These are phyloP conservation scores for Campylorhamphus procurvoides DNA, from an alignment of 2,113 vertebrate genomes.

Conservation along the genomic window DNA sequence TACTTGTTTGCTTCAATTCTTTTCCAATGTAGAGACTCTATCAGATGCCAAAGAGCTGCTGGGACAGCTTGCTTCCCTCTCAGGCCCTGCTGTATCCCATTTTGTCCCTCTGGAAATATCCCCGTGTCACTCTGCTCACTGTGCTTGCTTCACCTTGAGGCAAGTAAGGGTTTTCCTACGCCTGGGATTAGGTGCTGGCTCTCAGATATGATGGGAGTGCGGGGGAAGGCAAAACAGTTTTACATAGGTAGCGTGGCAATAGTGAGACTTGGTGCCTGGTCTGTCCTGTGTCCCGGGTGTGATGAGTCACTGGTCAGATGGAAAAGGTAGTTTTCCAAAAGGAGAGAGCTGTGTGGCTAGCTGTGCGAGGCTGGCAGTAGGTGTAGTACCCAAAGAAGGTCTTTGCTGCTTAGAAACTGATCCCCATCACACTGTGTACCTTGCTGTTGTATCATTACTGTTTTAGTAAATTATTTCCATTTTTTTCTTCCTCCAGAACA, in stretches of 20 bases:
- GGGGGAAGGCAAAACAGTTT: not conserved
- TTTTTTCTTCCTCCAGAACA: not conserved
- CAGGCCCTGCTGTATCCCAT: not conserved
- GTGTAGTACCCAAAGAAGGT: not conserved
- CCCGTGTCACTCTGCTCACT: accelerated
- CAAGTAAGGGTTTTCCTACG: not conserved
- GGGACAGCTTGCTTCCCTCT: not conserved
- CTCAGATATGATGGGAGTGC: not conserved
- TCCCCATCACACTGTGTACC: accelerated
- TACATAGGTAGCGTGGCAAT: accelerated
- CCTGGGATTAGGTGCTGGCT: not conserved
- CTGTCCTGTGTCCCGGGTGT: not conserved
- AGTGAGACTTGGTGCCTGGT: not conserved
- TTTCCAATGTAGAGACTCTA: accelerated
- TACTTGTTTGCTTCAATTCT: not conserved
- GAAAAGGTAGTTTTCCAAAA: not conserved
- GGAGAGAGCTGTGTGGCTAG: not conserved
- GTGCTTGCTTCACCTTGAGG: not conserved
- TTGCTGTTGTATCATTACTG: not conserved
- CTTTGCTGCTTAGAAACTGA: not conserved
- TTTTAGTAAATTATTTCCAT: not conserved
- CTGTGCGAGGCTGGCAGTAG: not conserved
- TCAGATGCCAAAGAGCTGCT: not conserved
- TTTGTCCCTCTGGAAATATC: not conserved
- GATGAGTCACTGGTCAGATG: not conserved